Conservation (phyloP, 2,797 vertebrate genomes). For the Sebastes diaconus region DNA sequence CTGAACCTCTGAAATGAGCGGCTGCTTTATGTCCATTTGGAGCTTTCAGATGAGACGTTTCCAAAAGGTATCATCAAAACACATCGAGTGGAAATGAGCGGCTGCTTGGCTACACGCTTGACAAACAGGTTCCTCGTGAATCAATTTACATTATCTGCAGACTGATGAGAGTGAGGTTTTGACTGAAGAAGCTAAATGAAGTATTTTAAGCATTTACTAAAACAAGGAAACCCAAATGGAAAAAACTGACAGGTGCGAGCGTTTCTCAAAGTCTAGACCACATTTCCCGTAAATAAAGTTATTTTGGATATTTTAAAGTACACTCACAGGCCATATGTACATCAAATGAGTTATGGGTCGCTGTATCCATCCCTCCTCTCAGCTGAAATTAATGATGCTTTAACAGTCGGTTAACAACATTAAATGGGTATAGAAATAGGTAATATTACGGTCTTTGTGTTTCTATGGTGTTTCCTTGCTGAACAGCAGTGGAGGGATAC, state of each 20-base stretch:
- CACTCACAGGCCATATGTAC: not conserved
- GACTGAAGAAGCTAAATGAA: not conserved
- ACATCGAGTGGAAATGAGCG: constrained; percentile 6
- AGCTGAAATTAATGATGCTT: not conserved
- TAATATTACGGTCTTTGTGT: not conserved
- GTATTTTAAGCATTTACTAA: constrained; percentile 17
- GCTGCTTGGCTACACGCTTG: constrained; percentile 22
- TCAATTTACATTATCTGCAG: constrained; percentile 24
- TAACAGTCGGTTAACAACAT: no score
- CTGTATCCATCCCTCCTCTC: not conserved
- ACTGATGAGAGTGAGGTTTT: not conserved
- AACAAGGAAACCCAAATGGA: constrained; percentile 9
- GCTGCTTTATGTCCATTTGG: constrained; percentile 22
- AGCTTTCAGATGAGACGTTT: constrained; percentile 28
- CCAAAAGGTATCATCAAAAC: constrained; percentile 43
- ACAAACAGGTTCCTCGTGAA: constrained; percentile 9
- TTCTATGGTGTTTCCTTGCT: not conserved
- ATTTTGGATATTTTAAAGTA: not conserved
- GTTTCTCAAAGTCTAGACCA: constrained; percentile 3
- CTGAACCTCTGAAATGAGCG: constrained; percentile 17
- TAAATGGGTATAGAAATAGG: no score
- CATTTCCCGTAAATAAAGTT: not conserved
- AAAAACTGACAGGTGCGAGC: constrained; percentile 29
- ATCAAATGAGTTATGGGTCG: not conserved
- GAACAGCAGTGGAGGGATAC: not conserved